Conservation (phyloP, 2,797 vertebrate genomes). For the Amniataba percoides region DNA sequence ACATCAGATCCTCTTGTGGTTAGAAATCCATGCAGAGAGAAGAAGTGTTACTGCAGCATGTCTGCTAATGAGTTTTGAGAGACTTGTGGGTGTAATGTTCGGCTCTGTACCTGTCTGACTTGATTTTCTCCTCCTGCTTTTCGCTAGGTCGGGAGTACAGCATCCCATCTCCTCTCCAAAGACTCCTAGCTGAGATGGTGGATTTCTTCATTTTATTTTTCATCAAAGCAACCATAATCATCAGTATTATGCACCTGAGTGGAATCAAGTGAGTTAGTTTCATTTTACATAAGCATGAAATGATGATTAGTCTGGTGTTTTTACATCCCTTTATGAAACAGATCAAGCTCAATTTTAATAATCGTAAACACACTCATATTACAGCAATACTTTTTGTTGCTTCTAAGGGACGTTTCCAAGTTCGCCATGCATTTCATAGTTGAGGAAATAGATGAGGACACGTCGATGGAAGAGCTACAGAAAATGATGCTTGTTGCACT, state of each 20-base stretch:
- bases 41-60: background rate
- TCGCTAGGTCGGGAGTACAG: slow-evolving; percentile 91
- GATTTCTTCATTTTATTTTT: slow-evolving; percentile 99
- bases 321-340: background rate
- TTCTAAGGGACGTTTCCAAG: slow-evolving; percentile 95
- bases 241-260: slow-evolving; percentile 97
- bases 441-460: slow-evolving; percentile 99
- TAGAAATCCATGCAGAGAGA: background rate
- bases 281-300: background rate
- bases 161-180: slow-evolving; percentile 95
- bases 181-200: slow-evolving; percentile 98
- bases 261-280: slow-evolving; percentile 92
- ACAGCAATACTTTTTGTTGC: background rate
- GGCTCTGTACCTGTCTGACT: background rate
- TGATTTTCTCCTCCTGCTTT: slow-evolving; percentile 13
- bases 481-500: slow-evolving; percentile 99
- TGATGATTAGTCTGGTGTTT: background rate
- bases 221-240: slow-evolving; percentile 96
- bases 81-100: background rate
- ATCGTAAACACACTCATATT: background rate
- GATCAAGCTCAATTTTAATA: background rate
- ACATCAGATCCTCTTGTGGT: slow-evolving; percentile 9
- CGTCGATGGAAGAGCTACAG: slow-evolving; percentile 98
- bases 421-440: slow-evolving; percentile 99
- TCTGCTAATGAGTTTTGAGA: background rate